phyloP scores from a whole-genome alignment of 92 coral and sea anemone genomes.

The Palythoa caribaeorum region DNA sequence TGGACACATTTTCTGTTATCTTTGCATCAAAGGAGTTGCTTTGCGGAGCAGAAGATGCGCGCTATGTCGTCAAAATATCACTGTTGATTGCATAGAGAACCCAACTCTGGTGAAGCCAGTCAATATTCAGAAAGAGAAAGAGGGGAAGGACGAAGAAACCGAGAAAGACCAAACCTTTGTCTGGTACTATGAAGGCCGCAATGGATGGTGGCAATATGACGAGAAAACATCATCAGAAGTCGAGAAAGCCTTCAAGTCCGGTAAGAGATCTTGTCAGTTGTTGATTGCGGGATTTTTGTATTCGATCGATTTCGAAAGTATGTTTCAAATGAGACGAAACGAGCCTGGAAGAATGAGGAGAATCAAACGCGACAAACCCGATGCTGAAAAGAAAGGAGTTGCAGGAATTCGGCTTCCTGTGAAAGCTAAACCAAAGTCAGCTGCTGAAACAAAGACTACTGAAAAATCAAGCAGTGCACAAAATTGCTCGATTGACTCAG shows the following conservation, averaged over 20 bases:
- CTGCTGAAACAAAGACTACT: slow-evolving; percentile 8
- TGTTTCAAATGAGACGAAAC: slow-evolving; percentile 97
- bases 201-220: slow-evolving; percentile 99
- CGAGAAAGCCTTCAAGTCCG: slow-evolving; percentile 89
- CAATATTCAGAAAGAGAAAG: slow-evolving; percentile 29
- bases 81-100: slow-evolving; percentile 82
- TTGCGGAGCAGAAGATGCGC: slow-evolving; percentile 95
- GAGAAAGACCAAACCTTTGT: slow-evolving; percentile 63
- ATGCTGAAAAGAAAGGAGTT: slow-evolving; percentile 94
- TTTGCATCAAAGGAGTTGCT: slow-evolving; percentile 99
- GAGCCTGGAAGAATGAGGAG: slow-evolving; percentile 96
- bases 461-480: slow-evolving; percentile 15
- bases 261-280: slow-evolving; percentile 93
- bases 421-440: slow-evolving; percentile 23
- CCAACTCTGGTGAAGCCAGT: slow-evolving; percentile 86
- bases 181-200: slow-evolving; percentile 99
- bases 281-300: slow-evolving; percentile 97
- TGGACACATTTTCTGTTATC: slow-evolving; percentile 96
- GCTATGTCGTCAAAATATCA: slow-evolving; percentile 88
- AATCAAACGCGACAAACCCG: slow-evolving; percentile 91
- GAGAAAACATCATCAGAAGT: slow-evolving; percentile 91
- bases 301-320: slow-evolving; percentile 94
- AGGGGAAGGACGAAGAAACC: slow-evolving; percentile 40
- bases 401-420: slow-evolving; percentile 81
- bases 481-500: neutral